Evolutionary conservation across 2,113 vertebrate species (phyloP).

Genomic region (Amphilophus citrinellus): DNA sequence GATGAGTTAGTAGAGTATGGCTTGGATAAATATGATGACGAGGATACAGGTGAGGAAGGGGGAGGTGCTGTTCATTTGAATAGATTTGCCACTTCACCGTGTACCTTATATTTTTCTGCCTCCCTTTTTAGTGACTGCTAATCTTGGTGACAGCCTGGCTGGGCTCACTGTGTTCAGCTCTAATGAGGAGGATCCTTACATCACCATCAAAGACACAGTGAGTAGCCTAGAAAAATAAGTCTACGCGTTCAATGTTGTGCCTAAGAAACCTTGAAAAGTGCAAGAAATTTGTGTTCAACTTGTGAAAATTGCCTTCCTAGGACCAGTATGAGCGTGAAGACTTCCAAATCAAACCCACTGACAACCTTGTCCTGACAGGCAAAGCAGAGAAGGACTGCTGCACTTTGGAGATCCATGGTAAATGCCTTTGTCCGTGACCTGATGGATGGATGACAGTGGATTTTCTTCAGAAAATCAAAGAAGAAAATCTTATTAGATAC

Average conservation of each 20-base stretch:
- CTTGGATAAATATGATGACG: constrained; percentile 92
- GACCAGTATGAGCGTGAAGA: constrained; percentile 97
- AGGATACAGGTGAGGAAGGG: constrained; percentile 80
- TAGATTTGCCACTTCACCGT: background rate
- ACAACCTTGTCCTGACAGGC: constrained; percentile 93
- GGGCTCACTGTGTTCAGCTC: constrained; percentile 90
- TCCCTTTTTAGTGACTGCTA: constrained; percentile 77
- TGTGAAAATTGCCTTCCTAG: constrained; percentile 66
- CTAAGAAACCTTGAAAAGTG: background rate
- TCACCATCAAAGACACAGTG: constrained; percentile 96
- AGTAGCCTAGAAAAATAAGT: constrained; percentile 41
- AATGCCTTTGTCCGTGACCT: constrained; percentile 31
- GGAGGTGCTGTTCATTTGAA: background rate
- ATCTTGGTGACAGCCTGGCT: constrained; percentile 91
- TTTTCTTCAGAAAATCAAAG: background rate
- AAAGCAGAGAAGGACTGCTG: constrained; percentile 92
- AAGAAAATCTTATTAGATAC: background rate
- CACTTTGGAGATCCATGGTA: constrained; percentile 92
- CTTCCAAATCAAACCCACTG: constrained; percentile 91
- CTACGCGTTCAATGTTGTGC: background rate
- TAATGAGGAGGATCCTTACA: constrained; percentile 93
- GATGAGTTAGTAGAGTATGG: constrained; percentile 90
- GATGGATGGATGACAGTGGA: background rate
- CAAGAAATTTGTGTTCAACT: background rate
- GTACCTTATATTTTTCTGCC: background rate